phyloP scores from a whole-genome alignment of 2,113 vertebrate species.

The Embiotoca jacksoni region DNA sequence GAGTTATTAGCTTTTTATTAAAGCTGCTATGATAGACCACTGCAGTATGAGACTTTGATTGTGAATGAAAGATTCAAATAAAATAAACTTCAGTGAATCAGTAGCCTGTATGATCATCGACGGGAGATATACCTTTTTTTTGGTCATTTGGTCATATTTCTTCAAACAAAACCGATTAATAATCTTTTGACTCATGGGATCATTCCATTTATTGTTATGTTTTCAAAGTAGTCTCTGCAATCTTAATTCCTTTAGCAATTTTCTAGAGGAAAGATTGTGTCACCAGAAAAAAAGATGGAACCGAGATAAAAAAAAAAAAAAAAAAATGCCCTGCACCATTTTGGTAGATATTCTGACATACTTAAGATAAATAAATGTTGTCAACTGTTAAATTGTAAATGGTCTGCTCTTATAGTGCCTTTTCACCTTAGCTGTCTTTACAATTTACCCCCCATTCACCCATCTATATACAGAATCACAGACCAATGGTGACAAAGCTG shows the following conservation, averaged over 20 bases:
- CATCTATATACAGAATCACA: too few species aligned
- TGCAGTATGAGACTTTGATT: conserved; percentile 44
- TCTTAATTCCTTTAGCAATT: not conserved
- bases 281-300: not conserved
- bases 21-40: conserved; percentile 50
- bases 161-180: too few species aligned
- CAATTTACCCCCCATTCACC: too few species aligned
- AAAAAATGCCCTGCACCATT: not conserved
- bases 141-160: not conserved
- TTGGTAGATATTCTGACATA: not conserved
- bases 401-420: too few species aligned
- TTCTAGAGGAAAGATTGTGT: not conserved
- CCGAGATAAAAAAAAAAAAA: too few species aligned
- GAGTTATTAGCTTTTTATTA: conserved; percentile 63
- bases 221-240: not conserved
- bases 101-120: not conserved
- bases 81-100: conserved; percentile 41
- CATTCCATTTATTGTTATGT: not conserved
- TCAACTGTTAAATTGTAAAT: too few species aligned
- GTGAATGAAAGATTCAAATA: conserved; percentile 39
- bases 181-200: not conserved
- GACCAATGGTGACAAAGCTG: too few species aligned
- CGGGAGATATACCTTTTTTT: not conserved
- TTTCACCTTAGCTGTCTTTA: too few species aligned
- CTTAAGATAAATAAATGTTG: too few species aligned